Conservation (phyloP, 2,113 vertebrate species). For the Grammomys dolichurus region DNA sequence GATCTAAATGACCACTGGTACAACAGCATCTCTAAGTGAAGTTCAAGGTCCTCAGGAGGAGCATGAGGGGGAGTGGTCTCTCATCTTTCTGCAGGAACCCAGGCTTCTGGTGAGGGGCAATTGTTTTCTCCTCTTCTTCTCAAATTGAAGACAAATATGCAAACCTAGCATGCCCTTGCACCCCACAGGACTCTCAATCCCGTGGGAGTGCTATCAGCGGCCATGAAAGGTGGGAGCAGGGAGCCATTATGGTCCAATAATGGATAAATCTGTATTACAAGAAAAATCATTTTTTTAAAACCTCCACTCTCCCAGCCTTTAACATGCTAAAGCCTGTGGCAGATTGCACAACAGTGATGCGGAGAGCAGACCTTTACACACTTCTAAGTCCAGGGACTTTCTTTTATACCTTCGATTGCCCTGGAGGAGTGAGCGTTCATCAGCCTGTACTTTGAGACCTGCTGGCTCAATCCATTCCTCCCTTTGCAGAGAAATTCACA, state of each 20-base stretch:
- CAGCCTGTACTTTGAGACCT: slow-evolving; percentile 58
- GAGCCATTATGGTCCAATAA: not conserved
- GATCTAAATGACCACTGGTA: not conserved
- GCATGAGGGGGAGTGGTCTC: not conserved
- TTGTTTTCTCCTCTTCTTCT: not conserved
- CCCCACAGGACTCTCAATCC: not conserved
- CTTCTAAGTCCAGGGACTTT: not conserved
- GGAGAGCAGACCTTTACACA: slow-evolving; percentile 29
- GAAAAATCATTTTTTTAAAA: not conserved
- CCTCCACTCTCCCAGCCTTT: slow-evolving; percentile 4
- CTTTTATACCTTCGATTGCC: slow-evolving; percentile 42
- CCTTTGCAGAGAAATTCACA: slow-evolving; percentile 61
- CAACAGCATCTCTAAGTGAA: not conserved
- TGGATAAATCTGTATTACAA: slow-evolving; percentile 28
- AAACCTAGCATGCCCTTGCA: not conserved
- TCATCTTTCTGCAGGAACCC: not conserved
- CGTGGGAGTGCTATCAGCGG: not conserved
- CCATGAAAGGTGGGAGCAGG: not conserved
- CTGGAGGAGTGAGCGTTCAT: slow-evolving; percentile 35
- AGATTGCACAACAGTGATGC: not conserved
- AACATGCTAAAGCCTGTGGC: not conserved
- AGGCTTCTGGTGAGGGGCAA: not conserved
- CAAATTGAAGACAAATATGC: not conserved
- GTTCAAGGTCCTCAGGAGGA: not conserved
- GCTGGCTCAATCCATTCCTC: slow-evolving; percentile 65